A percentile compares a stretch with the other conserved stretches of the same genome.
Conservation (phyloP, 2,797 vertebrate species). For the Anguilla obscura region DNA sequence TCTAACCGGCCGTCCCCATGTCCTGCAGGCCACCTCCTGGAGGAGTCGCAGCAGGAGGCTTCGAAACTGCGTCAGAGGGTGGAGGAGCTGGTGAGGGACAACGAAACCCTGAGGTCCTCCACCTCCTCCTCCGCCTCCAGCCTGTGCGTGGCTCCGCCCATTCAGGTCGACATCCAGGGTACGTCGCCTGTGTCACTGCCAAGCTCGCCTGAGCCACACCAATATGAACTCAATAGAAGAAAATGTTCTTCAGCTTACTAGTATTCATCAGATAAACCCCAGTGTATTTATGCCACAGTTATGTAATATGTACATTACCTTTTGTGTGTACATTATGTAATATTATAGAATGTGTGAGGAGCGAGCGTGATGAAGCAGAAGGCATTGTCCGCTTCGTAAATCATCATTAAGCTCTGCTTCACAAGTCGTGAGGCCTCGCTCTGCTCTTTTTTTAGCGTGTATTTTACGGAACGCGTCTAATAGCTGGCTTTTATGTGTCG, state of each 20-base stretch:
- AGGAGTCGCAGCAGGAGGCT: constrained; percentile 93
- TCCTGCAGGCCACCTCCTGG: constrained; percentile 86
- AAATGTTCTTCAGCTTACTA: neutral
- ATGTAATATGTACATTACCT: neutral
- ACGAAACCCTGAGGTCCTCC: constrained; percentile 78
- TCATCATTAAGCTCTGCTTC: too few relatives aligned
- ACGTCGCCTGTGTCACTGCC: constrained; percentile 38
- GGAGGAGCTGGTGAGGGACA: constrained; percentile 91
- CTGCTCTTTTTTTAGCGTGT: too few relatives aligned
- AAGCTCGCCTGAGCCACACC: neutral
- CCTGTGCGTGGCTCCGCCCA: constrained; percentile 64
- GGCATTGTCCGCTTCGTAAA: too few relatives aligned
- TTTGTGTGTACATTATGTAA: too few relatives aligned
- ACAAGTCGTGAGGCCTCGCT: too few relatives aligned
- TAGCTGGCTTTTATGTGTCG: too few relatives aligned
- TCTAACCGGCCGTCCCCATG: neutral
- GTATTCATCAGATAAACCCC: neutral
- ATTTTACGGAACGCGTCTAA: too few relatives aligned
- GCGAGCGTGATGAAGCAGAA: too few relatives aligned
- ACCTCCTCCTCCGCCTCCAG: constrained; percentile 69
- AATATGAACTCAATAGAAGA: neutral
- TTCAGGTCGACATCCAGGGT: constrained; percentile 77
- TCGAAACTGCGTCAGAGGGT: constrained; percentile 88
- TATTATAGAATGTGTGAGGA: too few relatives aligned
- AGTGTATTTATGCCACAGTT: neutral